Evolutionary conservation across 2,888 invertebrate genomes (phyloP).

Genomic region (Corythucha ciliata): DNA sequence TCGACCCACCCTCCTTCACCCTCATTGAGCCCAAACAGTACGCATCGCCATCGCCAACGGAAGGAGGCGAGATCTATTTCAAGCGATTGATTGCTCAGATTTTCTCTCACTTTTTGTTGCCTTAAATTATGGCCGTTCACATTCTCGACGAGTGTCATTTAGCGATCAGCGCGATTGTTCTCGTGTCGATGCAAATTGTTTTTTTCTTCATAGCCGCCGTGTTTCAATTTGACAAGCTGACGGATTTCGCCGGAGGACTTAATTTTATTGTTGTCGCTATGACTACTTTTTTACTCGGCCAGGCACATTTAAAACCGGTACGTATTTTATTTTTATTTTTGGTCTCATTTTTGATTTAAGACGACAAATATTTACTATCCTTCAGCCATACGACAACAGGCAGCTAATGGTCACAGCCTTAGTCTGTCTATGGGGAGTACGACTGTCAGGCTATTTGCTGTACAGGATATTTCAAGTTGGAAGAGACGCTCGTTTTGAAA

Average conservation of each 20-base stretch:
- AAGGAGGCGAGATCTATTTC: too few species aligned
- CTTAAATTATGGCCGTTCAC: constrained; percentile 64
- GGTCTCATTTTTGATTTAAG: neutral
- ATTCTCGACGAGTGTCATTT: constrained; percentile 75
- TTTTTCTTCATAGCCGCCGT: constrained; percentile 80
- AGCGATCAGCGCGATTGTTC: constrained; percentile 77
- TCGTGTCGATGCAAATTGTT: constrained; percentile 72
- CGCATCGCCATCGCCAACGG: too few species aligned
- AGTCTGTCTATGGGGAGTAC: constrained; percentile 77
- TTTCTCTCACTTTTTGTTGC: too few species aligned
- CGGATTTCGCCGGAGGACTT: constrained; percentile 87
- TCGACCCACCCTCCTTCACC: too few species aligned
- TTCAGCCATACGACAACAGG: constrained; percentile 70
- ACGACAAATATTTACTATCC: constrained; percentile 25
- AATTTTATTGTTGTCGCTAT: constrained; percentile 85
- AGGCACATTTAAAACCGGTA: constrained; percentile 43
- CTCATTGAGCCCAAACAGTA: too few species aligned
- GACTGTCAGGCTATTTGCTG: constrained; percentile 79
- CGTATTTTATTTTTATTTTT: constrained; percentile 4
- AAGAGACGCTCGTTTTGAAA: constrained; percentile 82
- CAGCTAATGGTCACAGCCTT: constrained; percentile 85
- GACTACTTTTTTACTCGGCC: constrained; percentile 76
- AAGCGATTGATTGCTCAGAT: too few species aligned
- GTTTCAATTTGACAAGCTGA: constrained; percentile 81
- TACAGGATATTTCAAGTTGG: constrained; percentile 85